A percentile compares a stretch with the other conserved stretches of the same genome.
Evolutionary conservation across 2,888 invertebrate species (phyloP).

Genomic region (Poecilus cupreus): DNA sequence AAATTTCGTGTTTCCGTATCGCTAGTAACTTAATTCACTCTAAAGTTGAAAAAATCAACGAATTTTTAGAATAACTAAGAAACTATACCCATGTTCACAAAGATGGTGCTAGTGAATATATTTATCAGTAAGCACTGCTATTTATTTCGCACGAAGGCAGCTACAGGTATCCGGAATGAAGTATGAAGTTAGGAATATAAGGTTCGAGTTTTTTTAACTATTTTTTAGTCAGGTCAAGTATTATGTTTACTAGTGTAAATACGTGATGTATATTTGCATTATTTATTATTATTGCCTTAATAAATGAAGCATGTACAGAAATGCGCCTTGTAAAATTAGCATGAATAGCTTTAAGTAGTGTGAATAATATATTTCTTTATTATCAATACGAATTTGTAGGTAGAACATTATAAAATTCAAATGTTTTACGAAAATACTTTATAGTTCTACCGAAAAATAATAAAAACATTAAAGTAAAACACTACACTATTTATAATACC

Average conservation of each 20-base stretch:
- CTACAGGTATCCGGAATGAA: neutral
- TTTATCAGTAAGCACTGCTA: no score
- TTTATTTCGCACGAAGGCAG: neutral
- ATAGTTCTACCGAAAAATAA: no score
- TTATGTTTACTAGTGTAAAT: conserved; percentile 48
- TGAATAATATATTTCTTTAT: conserved; percentile 47
- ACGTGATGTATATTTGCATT: conserved; percentile 49
- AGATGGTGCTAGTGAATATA: no score
- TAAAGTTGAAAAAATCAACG: neutral
- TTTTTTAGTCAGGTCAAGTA: conserved; percentile 45
- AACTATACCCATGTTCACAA: conserved; percentile 4
- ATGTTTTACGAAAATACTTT: no score
- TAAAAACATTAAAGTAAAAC: no score
- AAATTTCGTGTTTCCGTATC: neutral
- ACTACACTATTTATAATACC: no score
- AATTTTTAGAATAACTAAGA: neutral
- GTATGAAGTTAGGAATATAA: neutral
- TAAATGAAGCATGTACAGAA: conserved; percentile 54
- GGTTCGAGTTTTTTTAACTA: neutral
- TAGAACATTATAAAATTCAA: neutral
- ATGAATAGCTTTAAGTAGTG: conserved; percentile 42
- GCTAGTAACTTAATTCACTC: conserved; percentile 17
- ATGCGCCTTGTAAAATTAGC: conserved; percentile 48
- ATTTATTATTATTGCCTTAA: conserved; percentile 49
- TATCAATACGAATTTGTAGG: conserved; percentile 2